A percentile compares a stretch with the other conserved stretches of the same genome.
These are phyloP conservation scores for Triops cancriformis DNA, from an alignment of 1,140 invertebrate genomes.

Conservation along the genomic window DNA sequence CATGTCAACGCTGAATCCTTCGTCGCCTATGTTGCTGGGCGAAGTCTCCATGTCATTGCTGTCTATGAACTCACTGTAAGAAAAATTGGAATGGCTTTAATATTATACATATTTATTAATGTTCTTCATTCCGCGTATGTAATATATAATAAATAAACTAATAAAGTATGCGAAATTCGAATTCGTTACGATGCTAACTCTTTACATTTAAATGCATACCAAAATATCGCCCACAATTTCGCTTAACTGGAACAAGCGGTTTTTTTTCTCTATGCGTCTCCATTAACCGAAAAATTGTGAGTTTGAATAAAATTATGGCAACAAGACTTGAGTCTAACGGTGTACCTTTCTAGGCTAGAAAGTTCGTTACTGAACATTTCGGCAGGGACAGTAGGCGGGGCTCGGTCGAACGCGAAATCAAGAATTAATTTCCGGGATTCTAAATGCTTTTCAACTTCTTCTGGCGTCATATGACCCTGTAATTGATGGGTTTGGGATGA, in stretches of 20 bases:
- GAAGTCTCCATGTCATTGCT: constrained; percentile 29
- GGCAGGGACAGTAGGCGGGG: constrained; percentile 75
- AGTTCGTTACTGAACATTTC: constrained; percentile 89
- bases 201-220: too few relatives aligned
- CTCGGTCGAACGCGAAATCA: constrained; percentile 71
- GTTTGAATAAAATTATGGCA: too few relatives aligned
- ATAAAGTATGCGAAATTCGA: not conserved
- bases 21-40: constrained; percentile 31
- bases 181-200: too few relatives aligned
- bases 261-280: too few relatives aligned
- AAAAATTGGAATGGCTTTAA: not conserved
- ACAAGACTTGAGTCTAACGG: constrained; percentile 15
- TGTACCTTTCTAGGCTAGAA: constrained; percentile 51
- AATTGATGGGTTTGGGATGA: constrained; percentile 35
- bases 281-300: too few relatives aligned
- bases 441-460: constrained; percentile 80
- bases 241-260: too few relatives aligned
- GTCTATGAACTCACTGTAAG: constrained; percentile 9
- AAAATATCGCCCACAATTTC: too few relatives aligned
- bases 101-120: constrained; percentile 6
- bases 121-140: not conserved
- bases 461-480: constrained; percentile 78
- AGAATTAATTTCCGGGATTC: constrained; percentile 66
- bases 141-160: constrained; percentile 17
- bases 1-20: constrained; percentile 27